A percentile compares a stretch with the other conserved stretches of the same genome.
Evolutionary conservation across 2,797 vertebrate genomes (phyloP).

Genomic region (Gymnopithys bicolor): DNA sequence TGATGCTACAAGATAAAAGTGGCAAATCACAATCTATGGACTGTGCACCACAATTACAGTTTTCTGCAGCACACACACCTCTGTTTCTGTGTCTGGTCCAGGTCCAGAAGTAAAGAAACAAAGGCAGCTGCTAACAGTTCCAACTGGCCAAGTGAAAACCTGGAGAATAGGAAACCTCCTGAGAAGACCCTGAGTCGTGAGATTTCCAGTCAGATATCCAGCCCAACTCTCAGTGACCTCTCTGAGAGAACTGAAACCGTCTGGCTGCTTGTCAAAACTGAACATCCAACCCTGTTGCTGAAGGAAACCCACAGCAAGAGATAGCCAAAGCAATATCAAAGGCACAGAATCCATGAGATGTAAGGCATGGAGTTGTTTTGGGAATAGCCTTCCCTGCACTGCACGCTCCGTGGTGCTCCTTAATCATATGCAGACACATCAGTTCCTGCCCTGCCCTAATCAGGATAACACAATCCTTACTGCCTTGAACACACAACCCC

Average conservation of each 20-base stretch:
- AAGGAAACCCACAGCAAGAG: conserved; percentile 34
- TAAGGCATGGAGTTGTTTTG: conserved; percentile 29
- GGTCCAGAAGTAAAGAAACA: conserved; percentile 22
- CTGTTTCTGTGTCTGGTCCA: not conserved
- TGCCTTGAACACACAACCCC: not conserved
- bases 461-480: not conserved
- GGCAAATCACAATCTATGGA: not conserved
- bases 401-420: not conserved
- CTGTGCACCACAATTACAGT: not conserved
- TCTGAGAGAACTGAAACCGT: conserved; percentile 43
- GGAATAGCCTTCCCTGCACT: conserved; percentile 24
- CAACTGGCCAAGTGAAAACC: conserved; percentile 25
- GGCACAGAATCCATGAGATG: conserved; percentile 24
- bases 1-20: not conserved
- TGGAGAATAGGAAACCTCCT: conserved; percentile 39
- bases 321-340: conserved; percentile 70
- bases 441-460: conserved; percentile 11
- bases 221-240: conserved; percentile 42
- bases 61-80: not conserved
- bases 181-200: conserved; percentile 41
- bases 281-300: conserved; percentile 1
- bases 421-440: conserved; percentile 34
- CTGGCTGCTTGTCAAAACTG: conserved; percentile 64
- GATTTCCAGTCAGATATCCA: conserved; percentile 60
- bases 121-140: conserved; percentile 46